These are phyloP conservation scores for Noctilio leporinus DNA, from an alignment of 2,113 vertebrate species.

Conservation along the genomic window DNA sequence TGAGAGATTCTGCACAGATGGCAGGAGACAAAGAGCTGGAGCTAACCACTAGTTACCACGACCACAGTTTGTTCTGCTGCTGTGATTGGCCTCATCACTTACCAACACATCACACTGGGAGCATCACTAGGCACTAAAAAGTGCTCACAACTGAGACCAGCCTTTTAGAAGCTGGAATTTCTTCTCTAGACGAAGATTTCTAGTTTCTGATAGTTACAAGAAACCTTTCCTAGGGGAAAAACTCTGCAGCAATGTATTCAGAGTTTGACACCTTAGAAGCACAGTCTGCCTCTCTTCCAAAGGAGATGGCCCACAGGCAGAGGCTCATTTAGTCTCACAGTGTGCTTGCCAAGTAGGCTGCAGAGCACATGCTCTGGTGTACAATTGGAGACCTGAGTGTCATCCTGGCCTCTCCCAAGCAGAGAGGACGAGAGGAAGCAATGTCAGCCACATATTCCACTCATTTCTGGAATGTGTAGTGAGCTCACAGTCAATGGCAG, in stretches of 20 bases:
- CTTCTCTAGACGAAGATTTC: not conserved
- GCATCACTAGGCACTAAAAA: not conserved
- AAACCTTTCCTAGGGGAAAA: not conserved
- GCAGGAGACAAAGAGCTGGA: not conserved
- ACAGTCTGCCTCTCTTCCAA: not conserved
- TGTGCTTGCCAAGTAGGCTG: not conserved
- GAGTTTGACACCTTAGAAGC: not conserved
- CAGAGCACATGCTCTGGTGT: not conserved
- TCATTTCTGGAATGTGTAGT: constrained; percentile 7
- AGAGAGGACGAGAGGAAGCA: not conserved
- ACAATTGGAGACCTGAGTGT: not conserved
- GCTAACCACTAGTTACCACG: not conserved
- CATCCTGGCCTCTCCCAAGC: not conserved
- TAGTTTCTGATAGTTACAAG: not conserved
- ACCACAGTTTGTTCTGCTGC: not conserved
- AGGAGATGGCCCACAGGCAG: not conserved
- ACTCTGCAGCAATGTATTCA: not conserved
- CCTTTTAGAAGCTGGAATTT: constrained; percentile 10
- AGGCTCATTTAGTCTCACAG: not conserved
- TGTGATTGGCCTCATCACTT: not conserved
- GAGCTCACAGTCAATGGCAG: constrained; percentile 20
- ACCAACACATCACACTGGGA: not conserved
- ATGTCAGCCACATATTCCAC: not conserved
- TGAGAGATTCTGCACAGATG: not conserved
- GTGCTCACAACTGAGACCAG: not conserved